A percentile compares a stretch with the other conserved stretches of the same genome.
Evolutionary conservation across 2,888 invertebrate genomes (phyloP).

Genomic region (Panopea generosa): DNA sequence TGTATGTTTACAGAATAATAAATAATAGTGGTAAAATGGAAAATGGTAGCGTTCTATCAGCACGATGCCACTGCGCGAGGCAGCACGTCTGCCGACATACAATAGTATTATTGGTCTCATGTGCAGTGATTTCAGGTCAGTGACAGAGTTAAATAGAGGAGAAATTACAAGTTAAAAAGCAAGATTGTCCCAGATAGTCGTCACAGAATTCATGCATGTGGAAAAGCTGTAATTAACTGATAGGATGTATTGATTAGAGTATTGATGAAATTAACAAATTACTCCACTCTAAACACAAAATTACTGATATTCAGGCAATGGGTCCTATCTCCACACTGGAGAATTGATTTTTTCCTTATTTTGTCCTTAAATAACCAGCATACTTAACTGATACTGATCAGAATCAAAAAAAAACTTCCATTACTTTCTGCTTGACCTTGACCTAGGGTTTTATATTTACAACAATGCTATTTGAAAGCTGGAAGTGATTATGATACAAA

Average conservation of each 20-base stretch:
- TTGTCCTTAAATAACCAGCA: conserved; percentile 40
- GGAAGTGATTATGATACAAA: too few relatives aligned
- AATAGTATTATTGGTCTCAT: conserved; percentile 28
- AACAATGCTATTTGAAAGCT: too few relatives aligned
- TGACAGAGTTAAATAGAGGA: conserved; percentile 46
- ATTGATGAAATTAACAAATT: conserved; percentile 68
- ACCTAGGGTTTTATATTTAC: too few relatives aligned
- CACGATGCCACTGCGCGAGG: too few relatives aligned
- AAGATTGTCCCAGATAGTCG: conserved; percentile 53
- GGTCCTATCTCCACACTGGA: conserved; percentile 26
- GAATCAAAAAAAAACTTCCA: neutral
- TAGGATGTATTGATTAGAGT: conserved; percentile 56
- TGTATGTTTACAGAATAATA: too few relatives aligned
- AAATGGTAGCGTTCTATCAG: too few relatives aligned
- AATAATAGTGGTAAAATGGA: too few relatives aligned
- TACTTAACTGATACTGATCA: conserved; percentile 27
- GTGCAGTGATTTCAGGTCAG: conserved; percentile 42
- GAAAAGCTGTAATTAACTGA: conserved; percentile 64
- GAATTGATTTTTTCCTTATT: conserved; percentile 38
- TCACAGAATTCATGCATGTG: conserved; percentile 57
- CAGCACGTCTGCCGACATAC: too few relatives aligned
- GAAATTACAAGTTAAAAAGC: conserved; percentile 60
- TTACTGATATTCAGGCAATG: conserved; percentile 51
- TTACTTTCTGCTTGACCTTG: conserved; percentile 7
- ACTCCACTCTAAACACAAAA: conserved; percentile 55